phyloP scores from a whole-genome alignment of 2,797 vertebrate species.

The Limosa lapponica region DNA sequence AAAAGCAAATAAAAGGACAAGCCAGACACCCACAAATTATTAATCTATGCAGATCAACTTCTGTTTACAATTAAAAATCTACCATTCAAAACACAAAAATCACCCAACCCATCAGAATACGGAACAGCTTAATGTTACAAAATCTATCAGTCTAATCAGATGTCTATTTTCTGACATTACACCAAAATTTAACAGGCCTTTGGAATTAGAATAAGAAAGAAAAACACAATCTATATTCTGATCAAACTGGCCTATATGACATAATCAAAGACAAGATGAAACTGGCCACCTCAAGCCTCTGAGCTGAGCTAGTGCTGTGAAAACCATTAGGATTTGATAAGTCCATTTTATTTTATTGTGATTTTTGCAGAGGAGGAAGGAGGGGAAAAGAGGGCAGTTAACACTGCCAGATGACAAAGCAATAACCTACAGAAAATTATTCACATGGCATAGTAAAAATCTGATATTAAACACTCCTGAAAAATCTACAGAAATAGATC shows the following conservation, averaged over 20 bases:
- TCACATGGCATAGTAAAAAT: neutral
- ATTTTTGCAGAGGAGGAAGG: neutral
- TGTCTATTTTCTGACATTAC: neutral
- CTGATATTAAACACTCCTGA: neutral
- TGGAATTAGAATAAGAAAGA: conserved; percentile 8
- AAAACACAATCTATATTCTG: neutral
- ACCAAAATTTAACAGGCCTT: neutral
- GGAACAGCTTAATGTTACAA: neutral
- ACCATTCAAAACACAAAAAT: neutral
- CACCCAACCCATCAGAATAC: neutral
- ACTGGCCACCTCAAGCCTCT: neutral
- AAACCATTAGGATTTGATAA: neutral
- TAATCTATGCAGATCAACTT: conserved; percentile 42
- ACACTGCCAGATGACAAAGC: neutral
- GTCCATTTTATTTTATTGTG: neutral
- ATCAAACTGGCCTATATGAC: neutral
- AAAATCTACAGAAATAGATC: neutral
- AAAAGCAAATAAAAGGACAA: conserved; percentile 29
- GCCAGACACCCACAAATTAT: conserved; percentile 18
- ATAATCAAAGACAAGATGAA: neutral
- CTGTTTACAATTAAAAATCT: conserved; percentile 25
- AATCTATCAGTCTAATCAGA: neutral
- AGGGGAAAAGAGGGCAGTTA: neutral
- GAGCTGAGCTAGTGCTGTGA: neutral
- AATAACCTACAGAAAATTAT: neutral